Evolutionary conservation across 2,113 vertebrate species (phyloP).

Genomic region (Pyrgilauda ruficollis): DNA sequence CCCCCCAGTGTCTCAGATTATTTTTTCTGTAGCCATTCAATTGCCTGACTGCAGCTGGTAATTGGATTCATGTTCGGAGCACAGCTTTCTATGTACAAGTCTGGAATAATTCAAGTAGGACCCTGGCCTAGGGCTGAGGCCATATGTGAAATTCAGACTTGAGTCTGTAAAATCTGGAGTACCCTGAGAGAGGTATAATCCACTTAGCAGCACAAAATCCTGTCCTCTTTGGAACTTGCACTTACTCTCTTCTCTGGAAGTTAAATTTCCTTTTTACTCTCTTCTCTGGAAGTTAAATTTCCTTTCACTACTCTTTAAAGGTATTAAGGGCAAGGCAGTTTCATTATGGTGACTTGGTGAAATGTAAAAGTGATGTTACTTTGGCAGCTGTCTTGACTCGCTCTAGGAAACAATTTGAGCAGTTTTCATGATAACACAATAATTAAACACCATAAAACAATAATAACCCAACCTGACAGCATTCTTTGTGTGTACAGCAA

Average conservation of each 20-base stretch:
- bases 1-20: slow-evolving; percentile 56
- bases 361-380: background rate
- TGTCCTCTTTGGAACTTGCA: slow-evolving; percentile 27
- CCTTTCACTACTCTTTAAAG: background rate
- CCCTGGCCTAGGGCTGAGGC: slow-evolving; percentile 68
- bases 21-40: slow-evolving; percentile 68
- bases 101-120: slow-evolving; percentile 73
- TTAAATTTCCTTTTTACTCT: background rate
- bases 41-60: slow-evolving; percentile 74
- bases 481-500: background rate
- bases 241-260: slow-evolving; percentile 2
- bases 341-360: background rate
- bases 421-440: slow-evolving; percentile 25
- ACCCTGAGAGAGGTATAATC: slow-evolving; percentile 43
- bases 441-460: slow-evolving; percentile 36
- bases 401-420: background rate
- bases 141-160: slow-evolving; percentile 73
- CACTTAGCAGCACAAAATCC: slow-evolving; percentile 52
- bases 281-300: slow-evolving; percentile 11
- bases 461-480: background rate
- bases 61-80: slow-evolving; percentile 78
- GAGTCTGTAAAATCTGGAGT: slow-evolving; percentile 55
- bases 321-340: background rate
- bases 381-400: background rate
- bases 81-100: slow-evolving; percentile 55